These are phyloP conservation scores for Geophilus truncorum DNA, from an alignment of 2,888 invertebrate species.

Conservation along the genomic window DNA sequence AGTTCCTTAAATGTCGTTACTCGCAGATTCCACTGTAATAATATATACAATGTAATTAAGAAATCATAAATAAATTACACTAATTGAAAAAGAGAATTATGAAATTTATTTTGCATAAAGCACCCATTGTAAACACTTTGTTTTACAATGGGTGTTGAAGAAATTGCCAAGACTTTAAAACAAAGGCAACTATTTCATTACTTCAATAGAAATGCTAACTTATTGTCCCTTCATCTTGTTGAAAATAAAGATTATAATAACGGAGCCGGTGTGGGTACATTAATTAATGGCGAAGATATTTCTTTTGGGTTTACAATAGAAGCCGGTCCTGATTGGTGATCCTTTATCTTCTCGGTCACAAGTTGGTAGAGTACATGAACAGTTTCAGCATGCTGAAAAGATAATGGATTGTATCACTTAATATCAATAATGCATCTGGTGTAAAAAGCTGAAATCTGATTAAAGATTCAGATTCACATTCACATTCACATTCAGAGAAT, in stretches of 20 bases:
- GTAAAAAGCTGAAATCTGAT: no score
- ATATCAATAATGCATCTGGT: background rate
- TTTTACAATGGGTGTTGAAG: slow-evolving; percentile 35
- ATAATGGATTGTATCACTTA: slow-evolving; percentile 29
- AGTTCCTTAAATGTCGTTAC: no score
- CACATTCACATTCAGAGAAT: no score
- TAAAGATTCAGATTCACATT: no score
- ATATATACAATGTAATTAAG: no score
- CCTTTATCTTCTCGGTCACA: slow-evolving; percentile 70
- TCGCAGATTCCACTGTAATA: no score
- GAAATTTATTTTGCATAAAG: background rate
- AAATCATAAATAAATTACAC: no score
- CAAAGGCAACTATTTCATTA: slow-evolving; percentile 32
- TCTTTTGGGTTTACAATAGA: slow-evolving; percentile 62
- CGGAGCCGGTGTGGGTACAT: slow-evolving; percentile 75
- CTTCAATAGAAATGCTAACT: slow-evolving; percentile 36
- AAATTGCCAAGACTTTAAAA: slow-evolving; percentile 27
- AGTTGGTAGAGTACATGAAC: slow-evolving; percentile 73
- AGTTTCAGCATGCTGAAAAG: slow-evolving; percentile 69
- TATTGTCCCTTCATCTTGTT: slow-evolving; percentile 2
- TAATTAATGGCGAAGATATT: slow-evolving; percentile 76
- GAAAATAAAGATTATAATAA: background rate
- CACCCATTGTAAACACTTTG: background rate
- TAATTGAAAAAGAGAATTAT: no score
- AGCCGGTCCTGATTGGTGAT: slow-evolving; percentile 60